A percentile compares a stretch with the other conserved stretches of the same genome.
phyloP scores from a whole-genome alignment of 2,113 vertebrate species.

The Phainopepla nitens region DNA sequence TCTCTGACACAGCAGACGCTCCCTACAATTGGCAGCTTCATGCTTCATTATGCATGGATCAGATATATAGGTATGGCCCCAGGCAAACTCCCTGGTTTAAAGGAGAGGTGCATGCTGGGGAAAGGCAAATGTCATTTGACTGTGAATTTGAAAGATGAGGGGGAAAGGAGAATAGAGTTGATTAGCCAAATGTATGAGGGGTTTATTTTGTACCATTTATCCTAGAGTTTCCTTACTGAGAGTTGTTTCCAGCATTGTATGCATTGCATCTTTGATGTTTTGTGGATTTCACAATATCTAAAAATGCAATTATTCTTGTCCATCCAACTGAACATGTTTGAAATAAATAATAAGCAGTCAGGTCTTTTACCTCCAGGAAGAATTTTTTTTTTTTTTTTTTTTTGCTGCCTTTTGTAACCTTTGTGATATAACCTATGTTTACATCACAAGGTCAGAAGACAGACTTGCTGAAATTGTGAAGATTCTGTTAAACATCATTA shows the following conservation, averaged over 20 bases:
- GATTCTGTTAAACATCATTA: neutral
- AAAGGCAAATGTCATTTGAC: constrained; percentile 53
- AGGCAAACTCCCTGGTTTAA: constrained; percentile 71
- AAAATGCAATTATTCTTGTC: constrained; percentile 2
- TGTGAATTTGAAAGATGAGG: constrained; percentile 46
- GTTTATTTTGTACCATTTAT: neutral
- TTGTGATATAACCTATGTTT: neutral
- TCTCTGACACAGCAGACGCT: constrained; percentile 84
- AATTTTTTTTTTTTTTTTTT: too few species aligned
- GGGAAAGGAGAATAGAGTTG: neutral
- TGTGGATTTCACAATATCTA: neutral
- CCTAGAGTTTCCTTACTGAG: neutral
- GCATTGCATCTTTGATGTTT: neutral
- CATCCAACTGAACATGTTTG: neutral
- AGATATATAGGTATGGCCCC: constrained; percentile 77
- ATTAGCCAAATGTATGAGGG: constrained; percentile 12
- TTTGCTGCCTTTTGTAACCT: neutral
- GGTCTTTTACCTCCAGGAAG: neutral
- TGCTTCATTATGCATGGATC: constrained; percentile 85
- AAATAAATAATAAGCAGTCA: neutral
- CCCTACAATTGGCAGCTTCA: constrained; percentile 82
- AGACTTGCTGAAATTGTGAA: neutral
- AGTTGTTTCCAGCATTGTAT: neutral
- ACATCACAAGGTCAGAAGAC: neutral
- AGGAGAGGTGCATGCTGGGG: constrained; percentile 56